Evolutionary conservation across 2,797 vertebrate genomes (phyloP), one percentile per base, ranked within the genome.

Genomic region (Sandelia bainsii): DNA sequence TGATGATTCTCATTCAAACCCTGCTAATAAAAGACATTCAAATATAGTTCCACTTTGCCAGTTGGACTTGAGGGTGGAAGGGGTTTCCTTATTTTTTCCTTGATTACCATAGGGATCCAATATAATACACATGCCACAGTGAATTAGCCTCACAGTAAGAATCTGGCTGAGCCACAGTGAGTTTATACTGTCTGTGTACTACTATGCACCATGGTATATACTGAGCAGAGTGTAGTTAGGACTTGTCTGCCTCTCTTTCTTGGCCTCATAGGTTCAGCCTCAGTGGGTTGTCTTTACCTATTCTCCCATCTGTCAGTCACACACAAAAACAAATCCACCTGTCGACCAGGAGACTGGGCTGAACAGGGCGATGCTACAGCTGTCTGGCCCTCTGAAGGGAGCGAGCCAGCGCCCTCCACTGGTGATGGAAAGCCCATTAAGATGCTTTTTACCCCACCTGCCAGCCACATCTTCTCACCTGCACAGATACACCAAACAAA

Each of bases 291-390:
- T 93, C 94, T 92, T 92, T 89, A 92, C 89, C 84, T 83, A 93
- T 95, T 95, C 88, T 90, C 85, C 80, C 84, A 92, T 90, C 93
- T 93, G 93, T 93, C 94, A 92, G 90, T 94, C 93, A 93, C 88
- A 81, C 89, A 81, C 80, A 80, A 90, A 93, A 93, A 95, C 93
- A 94, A 94, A 93, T 92, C 90, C 92, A 93, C 92, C 92, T 94
- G 92, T 94, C 92, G 83, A 69, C 91, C 79, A 9, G 81, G 76
- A 92, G 88, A 66, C 77, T 66, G 84, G 89, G 83, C 82, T 78
- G 84, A 92, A 61, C 80, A 25, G 84, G 85, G 71, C 71, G 48
- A 78, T 61, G 73, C 84, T 75, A 86, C 89, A 91, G 88, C 90
- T 92, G 92, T 92, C 91, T 88, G 84, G 72, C 84, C 72, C 14